Base-by-base conservation (phyloP, 2,797 vertebrate genomes). In the Eulemur mongoz region DNA sequence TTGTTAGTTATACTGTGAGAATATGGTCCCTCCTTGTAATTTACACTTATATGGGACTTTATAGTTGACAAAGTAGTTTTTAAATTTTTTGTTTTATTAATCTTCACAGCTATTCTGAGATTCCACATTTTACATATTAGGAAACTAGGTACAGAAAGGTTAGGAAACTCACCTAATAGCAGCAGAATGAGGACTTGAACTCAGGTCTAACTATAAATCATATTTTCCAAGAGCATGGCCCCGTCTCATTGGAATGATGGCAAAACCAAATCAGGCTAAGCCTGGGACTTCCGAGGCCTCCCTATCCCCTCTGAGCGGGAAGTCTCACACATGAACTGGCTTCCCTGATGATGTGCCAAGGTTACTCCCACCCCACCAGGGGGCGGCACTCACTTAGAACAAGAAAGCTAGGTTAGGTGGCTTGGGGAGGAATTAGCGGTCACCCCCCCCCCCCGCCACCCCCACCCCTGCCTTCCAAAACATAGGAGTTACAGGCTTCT, bases 301-400 rank as follows among this genome's bases (percentile, higher is more conserved):
- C 63, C 10, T 20, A 13, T 14, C 38, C 12, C 22, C 86, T 75
- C 54, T 54, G 48, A 48, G 11, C 27, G 40, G 48, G 78, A 92
- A 72, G 32, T 73, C 72, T 96, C 52, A 20, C 32, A 40, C 57
- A 52, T 59, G 75, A 89, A 38, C 85, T 88, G 52, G 57, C 91
- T 97, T 94, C 81, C 65, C 52, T 85, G 69, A 35, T 80, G 73
- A 78, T 50, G 45, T 85, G 78, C 95, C 92, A 92, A 79, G 69
- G 67, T 92, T 94, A 92, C 67, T 96, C 86, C 97, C 95, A 97
- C 95, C 95, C 97, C 96, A 96, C 96, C 84, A 97, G 97, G 96
- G 97, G 96, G 95, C 91, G 83, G 89, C 91, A 97, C 94, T 96
- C 88, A 82, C 95, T 96, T 93, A 95, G 93, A 91, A 89, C 93